phyloP scores from a whole-genome alignment of 2,888 invertebrate species.

The Escarpia spicata region DNA sequence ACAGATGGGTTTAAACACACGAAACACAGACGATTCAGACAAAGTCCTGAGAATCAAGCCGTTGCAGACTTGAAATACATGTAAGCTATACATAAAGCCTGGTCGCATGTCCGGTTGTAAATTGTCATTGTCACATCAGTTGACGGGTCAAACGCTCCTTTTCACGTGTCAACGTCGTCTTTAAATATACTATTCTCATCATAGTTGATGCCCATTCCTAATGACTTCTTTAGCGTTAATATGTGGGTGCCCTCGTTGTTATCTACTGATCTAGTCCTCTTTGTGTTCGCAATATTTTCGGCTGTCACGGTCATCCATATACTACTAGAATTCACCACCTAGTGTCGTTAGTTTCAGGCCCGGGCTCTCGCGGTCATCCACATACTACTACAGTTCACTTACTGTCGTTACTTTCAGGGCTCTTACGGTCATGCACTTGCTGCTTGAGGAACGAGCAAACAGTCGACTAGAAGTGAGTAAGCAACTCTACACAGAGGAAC shows the following conservation, averaged over 20 bases:
- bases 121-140: no score
- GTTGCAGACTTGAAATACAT: constrained; percentile 60
- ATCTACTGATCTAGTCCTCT: no score
- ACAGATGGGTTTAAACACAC: not conserved
- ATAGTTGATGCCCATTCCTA: no score
- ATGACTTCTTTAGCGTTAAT: no score
- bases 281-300: no score
- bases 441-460: constrained; percentile 59
- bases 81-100: constrained; percentile 44
- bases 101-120: not conserved
- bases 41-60: constrained; percentile 52
- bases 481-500: no score
- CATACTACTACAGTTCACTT: not conserved
- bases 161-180: no score
- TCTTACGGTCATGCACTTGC: constrained; percentile 56
- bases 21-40: constrained; percentile 47
- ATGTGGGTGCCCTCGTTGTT: no score
- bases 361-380: not conserved
- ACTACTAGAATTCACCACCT: not conserved
- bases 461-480: constrained; percentile 54
- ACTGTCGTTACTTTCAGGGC: constrained; percentile 47
- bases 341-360: not conserved
- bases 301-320: not conserved
- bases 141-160: no score
- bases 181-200: no score